These are phyloP conservation scores for Phycodurus eques DNA, from an alignment of 2,113 vertebrate species.

Conservation along the genomic window DNA sequence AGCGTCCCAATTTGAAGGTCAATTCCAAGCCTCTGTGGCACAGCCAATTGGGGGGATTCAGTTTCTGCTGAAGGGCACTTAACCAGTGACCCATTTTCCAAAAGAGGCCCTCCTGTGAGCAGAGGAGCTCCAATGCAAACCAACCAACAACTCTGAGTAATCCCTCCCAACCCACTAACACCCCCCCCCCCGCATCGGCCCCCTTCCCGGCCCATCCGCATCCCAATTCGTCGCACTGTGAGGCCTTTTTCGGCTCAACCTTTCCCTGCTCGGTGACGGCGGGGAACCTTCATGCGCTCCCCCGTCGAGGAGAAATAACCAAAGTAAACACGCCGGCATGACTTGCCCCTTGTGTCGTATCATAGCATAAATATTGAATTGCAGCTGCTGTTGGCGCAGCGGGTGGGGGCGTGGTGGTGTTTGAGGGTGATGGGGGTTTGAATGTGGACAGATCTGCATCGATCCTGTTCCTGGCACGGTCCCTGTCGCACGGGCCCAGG, in stretches of 20 bases:
- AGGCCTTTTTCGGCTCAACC: slow-evolving; percentile 22
- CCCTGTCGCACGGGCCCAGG: slow-evolving; percentile 69
- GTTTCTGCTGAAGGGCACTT: slow-evolving; percentile 73
- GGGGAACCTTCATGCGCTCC: slow-evolving; percentile 44
- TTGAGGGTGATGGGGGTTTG: slow-evolving; percentile 20
- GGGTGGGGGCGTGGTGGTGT: slow-evolving; percentile 7
- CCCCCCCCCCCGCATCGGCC: background rate
- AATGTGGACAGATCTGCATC: slow-evolving; percentile 64
- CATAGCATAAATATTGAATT: slow-evolving; percentile 64
- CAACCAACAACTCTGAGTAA: slow-evolving; percentile 48
- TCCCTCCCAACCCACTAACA: slow-evolving; percentile 22
- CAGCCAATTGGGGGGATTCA: slow-evolving; percentile 68
- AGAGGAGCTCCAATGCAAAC: slow-evolving; percentile 50
- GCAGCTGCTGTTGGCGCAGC: slow-evolving; percentile 48
- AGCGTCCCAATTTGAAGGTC: slow-evolving; percentile 58
- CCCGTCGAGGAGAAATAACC: slow-evolving; percentile 42
- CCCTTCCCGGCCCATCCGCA: background rate
- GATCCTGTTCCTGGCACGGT: slow-evolving; percentile 66
- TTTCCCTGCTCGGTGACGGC: slow-evolving; percentile 38
- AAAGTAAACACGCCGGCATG: slow-evolving; percentile 42
- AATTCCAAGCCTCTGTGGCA: slow-evolving; percentile 56
- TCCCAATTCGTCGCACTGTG: slow-evolving; percentile 21
- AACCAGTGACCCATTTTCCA: slow-evolving; percentile 71
- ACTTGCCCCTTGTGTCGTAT: slow-evolving; percentile 48
- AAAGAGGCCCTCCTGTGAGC: slow-evolving; percentile 50